Base-by-base conservation (phyloP, 2,797 vertebrate species). In the Margarornis squamiger region DNA sequence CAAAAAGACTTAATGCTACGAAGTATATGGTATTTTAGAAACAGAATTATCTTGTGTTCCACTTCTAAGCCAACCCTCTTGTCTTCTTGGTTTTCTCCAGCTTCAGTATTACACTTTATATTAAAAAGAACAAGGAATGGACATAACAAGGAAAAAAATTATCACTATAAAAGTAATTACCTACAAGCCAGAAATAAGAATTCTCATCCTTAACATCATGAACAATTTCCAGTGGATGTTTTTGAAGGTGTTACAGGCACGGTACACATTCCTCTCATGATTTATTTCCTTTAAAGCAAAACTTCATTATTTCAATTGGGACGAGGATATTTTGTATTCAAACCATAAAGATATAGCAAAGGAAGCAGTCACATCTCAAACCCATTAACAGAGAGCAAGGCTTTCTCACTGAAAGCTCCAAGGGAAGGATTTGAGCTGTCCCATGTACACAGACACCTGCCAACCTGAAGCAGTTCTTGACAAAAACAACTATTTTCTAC, bases 101-200 rank as follows among this genome's bases (percentile, higher is more conserved):
- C 74, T 95, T 82, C 91, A 93, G 21, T 79, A 85, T 80, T 55
- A 94, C 71, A 82, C 16, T 45, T 81, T 46, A 11, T 19, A 89
- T 73, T 62, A 34, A 86, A 92, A 90, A 91, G 20, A 96, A 86
- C 59, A 88, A 72, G 39, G 58, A 95, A 96, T 17, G 32, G 73
- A 94, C 62, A 61, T 16, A 48, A 82, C 14, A 48, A 10, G 14
- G 61, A 71, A 93, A 92, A 93, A 92, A 16, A n/a, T 19, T 16
- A 85, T 26, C 68, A 58, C 21, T 32, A 43, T 5, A 5, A 48
- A 84, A 80, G 86, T 77, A 75, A 84, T 76, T 86, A 85, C 61
- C 19, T 63, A 59, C 55, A 83, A 96, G 74, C 43, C 94, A 94
- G 62, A 91, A 91, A 49, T 30, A 86, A 82, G 29, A 94, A 90